These are phyloP conservation scores for Oncorhynchus mykiss DNA, from an alignment of 2,113 vertebrate species.

Conservation along the genomic window DNA sequence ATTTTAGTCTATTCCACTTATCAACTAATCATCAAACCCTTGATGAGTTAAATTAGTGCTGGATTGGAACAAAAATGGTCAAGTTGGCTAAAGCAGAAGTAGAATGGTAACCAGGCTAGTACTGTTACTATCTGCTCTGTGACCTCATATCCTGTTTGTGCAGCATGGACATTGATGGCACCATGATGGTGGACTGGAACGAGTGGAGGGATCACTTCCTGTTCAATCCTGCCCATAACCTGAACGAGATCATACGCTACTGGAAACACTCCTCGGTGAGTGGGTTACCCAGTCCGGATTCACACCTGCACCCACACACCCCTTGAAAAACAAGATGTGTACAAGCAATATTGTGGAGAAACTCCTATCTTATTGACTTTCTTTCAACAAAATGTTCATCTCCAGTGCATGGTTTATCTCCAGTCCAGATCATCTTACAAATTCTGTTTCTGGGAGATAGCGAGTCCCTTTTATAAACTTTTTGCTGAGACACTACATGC, in stretches of 20 bases:
- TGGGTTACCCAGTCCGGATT: background rate
- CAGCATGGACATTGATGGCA: conserved; percentile 91
- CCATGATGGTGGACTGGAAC: conserved; percentile 94
- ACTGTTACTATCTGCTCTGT: background rate
- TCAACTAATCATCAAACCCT: too few species aligned
- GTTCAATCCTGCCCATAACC: conserved; percentile 85
- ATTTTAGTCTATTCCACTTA: too few species aligned
- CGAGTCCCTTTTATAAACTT: too few species aligned
- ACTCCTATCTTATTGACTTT: too few species aligned
- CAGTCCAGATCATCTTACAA: background rate
- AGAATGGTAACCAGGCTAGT: background rate
- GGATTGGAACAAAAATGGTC: too few species aligned
- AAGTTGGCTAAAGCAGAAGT: background rate
- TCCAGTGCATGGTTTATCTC: too few species aligned
- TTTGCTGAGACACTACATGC: too few species aligned
- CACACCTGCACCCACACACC: background rate
- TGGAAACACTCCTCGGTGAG: conserved; percentile 93
- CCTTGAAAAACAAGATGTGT: too few species aligned
- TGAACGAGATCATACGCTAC: conserved; percentile 87
- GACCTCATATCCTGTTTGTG: conserved; percentile 30
- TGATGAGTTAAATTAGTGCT: too few species aligned
- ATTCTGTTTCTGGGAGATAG: background rate
- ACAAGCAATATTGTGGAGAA: background rate
- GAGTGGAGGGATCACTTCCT: conserved; percentile 94
- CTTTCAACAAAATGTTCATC: too few species aligned